Base-by-base conservation (phyloP, 1,140 invertebrate species). In the Brachionus paranguensis region DNA sequence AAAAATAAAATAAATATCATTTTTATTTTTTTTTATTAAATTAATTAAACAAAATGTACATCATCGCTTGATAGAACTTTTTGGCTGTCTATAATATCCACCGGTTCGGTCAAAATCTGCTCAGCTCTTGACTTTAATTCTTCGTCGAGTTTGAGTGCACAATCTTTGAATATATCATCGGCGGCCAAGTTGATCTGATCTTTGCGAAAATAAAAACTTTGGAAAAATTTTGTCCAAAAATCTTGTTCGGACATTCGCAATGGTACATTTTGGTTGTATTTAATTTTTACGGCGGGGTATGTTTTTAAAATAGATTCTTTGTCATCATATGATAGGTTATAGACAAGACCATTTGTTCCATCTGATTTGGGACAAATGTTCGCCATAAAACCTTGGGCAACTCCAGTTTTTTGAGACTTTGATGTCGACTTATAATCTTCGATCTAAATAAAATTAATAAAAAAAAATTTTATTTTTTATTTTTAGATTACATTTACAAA, bases 221-320 rank as follows among this genome's bases (percentile, higher is more conserved):
- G 97, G 91, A 99, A 99, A 90, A 99, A 99, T 86, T 97, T 95
- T 11, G 95, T 97, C 98, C 98, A 99, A 91, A 99, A 99, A 87
- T 98, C 96, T 1, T 94, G 92, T 90, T 99, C 98, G 0, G 93
- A 93, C 92, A 99, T 93, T 91, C 96, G 95, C 85, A 94, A 92
- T 65, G 97, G 98, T 47, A 99, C 97, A 90, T 96, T 94, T 90
- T 99, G 96, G 85, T 93, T 90, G 91, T 99, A 96, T 91, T 99
- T 99, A 90, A 93, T 94, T 88, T 96, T 95, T 0, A 99, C 97
- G 86, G 86, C 95, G 33, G 98, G 97, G 92, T 99, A 99, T 86
- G 97, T 99, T 91, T 96, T 96, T 90, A 99, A 99, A 91, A 99
- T 98, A 87, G 95, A 95, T 86, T 98, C 93, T 89, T 99, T 98